Evolutionary conservation across 2,888 invertebrate genomes (phyloP), one percentile per base, ranked within the genome.

Genomic region (Leucophenga montana): DNA sequence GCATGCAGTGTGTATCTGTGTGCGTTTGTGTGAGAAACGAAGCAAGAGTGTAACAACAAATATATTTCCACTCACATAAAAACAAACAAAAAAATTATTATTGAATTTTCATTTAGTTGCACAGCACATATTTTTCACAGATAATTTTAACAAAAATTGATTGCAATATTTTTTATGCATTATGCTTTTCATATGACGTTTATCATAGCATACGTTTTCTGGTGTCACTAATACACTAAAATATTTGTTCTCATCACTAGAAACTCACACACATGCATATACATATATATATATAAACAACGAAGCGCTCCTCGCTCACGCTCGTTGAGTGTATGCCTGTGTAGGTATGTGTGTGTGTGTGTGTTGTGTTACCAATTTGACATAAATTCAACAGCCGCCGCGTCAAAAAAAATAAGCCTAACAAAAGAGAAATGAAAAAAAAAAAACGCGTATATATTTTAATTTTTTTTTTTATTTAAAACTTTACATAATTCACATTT

Each of bases 311-410:
- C 77, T 77, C 68, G 66, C 68, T 73, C 65, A 3, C 48, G 62
- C 39, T 8, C 6, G 39, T 18, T 50, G 44, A 46, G 9, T 65
- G 53, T 69, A 65, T 27, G 50, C 57, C 77, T 73, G 73, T 69
- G 59, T 31, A 68, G 77, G 79, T 82, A 71, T 78, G 68, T 64
- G 16, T 71, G 66, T 66, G 67, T 77, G 80, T 78, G 80, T 82
- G 72, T 78, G 84, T 81, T 82, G 72, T 78, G 84, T 81, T 81
- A 81, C 81, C 81, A 84, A 82, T 83, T 85, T 86, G 86, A 87
- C 86, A 86, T 84, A 86, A 87, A 86, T 86, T 82, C 86, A 87
- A 86, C 85, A 87, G 86, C 87, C 88, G 86, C 86, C 80, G 79
- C 81, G 79, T 80, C 85, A 76, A 79, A 71, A 39, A 70, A 48